phyloP scores from a whole-genome alignment of 2,797 vertebrate species.

The Perodicticus potto region DNA sequence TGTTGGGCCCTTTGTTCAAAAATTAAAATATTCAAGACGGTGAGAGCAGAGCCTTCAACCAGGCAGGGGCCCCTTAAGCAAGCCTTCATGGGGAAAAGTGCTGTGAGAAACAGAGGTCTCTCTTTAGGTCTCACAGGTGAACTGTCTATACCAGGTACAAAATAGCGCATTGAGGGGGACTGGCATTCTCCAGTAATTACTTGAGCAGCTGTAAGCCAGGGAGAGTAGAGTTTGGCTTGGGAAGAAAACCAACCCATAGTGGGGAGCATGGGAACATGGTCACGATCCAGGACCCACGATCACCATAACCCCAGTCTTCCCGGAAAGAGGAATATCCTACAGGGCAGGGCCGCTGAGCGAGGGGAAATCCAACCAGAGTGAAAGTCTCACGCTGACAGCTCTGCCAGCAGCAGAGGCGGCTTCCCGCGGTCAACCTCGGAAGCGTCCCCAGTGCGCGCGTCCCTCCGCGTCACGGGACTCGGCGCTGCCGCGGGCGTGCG shows the following conservation, averaged over 20 bases:
- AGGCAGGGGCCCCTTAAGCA: neutral
- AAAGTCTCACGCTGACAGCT: neutral
- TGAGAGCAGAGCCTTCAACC: neutral
- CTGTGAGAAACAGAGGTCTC: neutral
- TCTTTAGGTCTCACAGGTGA: neutral
- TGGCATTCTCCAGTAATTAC: neutral
- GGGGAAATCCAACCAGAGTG: slow-evolving; percentile 59
- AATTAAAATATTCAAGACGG: neutral
- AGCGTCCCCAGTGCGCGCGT: neutral
- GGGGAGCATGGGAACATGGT: neutral
- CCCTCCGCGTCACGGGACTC: neutral
- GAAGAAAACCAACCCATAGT: neutral
- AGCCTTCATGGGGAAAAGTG: neutral
- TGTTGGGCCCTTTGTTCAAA: neutral
- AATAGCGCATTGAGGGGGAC: neutral
- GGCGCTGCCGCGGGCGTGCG: neutral
- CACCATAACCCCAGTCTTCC: neutral
- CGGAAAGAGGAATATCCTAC: neutral
- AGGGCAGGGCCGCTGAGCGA: neutral
- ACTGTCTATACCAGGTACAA: neutral
- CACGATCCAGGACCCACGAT: neutral
- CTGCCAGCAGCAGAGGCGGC: neutral
- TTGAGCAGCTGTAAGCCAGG: neutral
- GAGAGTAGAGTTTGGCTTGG: too few relatives aligned
- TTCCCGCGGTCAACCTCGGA: neutral